These are phyloP conservation scores for Acipenser oxyrinchus DNA, from an alignment of 2,797 vertebrate species.

Conservation along the genomic window DNA sequence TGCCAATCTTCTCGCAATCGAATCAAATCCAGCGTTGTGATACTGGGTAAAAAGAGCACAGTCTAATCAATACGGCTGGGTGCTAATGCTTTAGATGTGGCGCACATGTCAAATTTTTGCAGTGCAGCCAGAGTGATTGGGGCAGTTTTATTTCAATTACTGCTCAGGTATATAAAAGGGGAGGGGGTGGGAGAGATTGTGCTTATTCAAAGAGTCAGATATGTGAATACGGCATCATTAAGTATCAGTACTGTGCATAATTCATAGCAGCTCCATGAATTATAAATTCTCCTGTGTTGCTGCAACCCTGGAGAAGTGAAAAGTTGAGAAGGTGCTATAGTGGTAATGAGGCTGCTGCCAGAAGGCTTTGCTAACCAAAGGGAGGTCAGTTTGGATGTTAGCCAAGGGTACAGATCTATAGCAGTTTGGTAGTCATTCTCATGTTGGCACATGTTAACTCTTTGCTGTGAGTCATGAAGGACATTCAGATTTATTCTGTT, in stretches of 20 bases:
- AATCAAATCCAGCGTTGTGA: constrained; percentile 53
- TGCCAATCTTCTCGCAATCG: constrained; percentile 37
- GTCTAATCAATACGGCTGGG: constrained; percentile 57
- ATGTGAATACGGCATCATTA: constrained; percentile 75
- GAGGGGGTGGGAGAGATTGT: constrained; percentile 22
- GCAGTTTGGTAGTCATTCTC: too few relatives aligned
- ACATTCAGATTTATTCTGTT: too few relatives aligned
- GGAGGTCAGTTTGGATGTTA: constrained; percentile 42
- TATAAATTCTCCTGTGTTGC: constrained; percentile 73
- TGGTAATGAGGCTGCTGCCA: constrained; percentile 27
- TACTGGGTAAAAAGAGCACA: constrained; percentile 40
- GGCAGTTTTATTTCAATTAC: constrained; percentile 62
- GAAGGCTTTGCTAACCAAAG: constrained; percentile 36
- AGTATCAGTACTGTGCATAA: constrained; percentile 81
- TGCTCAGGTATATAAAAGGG: constrained; percentile 28
- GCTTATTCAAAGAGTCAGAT: constrained; percentile 50
- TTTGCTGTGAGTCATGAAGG: too few relatives aligned
- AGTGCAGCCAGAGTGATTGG: constrained; percentile 47
- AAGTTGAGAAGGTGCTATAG: too few relatives aligned
- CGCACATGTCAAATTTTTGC: constrained; percentile 43
- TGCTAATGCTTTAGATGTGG: constrained; percentile 32
- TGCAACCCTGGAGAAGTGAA: constrained; percentile 36
- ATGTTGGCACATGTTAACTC: too few relatives aligned
- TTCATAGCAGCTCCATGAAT: constrained; percentile 80
- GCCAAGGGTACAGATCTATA: constrained; percentile 10